Evolutionary conservation across 2,888 invertebrate species (phyloP), one percentile per base, ranked within the genome.

Genomic region (Trisateles emortualis): DNA sequence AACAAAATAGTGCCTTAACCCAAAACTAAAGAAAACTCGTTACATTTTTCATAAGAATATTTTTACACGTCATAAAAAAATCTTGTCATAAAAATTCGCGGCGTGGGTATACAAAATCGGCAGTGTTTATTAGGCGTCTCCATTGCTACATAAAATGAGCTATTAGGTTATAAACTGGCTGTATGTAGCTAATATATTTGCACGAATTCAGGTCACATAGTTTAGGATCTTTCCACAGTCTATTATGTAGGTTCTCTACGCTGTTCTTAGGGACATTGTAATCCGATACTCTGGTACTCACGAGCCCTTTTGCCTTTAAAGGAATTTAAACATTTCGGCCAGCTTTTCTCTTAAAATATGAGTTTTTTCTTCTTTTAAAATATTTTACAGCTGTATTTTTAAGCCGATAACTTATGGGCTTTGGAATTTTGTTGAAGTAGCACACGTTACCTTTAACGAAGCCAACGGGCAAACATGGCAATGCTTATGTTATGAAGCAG

Each of bases 41-140:
- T 58, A 70, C 45, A 65, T 55, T 53, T n/a, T 69, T 79, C 79
- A 80, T 81, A 80, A 80, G 79, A 33, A 78, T 52, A 59, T 60
- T 70, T 67, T 61, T 59, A 62, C 48, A 60, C 43, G 51, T 53
- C 52, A 60, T 53, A 59, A 52, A 53, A 59, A 46, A 26, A 55
- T 49, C 24, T 48, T 41, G 22, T 59, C 38, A 58, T 59, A 61
- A 59, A 66, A 38, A 36, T 10, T n/a, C 39, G 50, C 44, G 43
- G 54, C 50, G 14, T 39, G 50, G 33, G 22, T 55, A 44, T 39
- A 62, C 32, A 41, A 49, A 58, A 57, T 52, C 51, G 70, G 70
- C 73, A 71, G 60, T 65, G 51, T 55, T 41, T 45, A 29, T 50
- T 35, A 68, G 52, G 56, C 70, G 58, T 56, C 49, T 59, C 54